Conservation (phyloP, 1,140 invertebrate genomes). For the Maconellicoccus hirsutus region DNA sequence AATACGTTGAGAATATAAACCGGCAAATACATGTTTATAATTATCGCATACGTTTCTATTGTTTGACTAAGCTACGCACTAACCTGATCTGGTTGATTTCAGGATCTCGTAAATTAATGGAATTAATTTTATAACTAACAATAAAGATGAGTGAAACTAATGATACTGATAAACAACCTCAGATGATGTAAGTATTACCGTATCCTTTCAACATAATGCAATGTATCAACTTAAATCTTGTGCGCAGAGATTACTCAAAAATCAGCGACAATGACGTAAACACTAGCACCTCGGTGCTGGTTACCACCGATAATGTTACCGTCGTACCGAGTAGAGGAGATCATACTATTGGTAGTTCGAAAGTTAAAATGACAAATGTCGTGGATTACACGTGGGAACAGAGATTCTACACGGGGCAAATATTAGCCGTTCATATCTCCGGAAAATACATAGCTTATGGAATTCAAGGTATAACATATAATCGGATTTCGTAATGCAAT, state of each 20-base stretch:
- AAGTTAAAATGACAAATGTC: slow-evolving; percentile 79
- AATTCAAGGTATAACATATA: slow-evolving; percentile 36
- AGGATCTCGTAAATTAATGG: neutral
- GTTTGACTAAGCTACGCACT: neutral
- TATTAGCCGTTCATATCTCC: slow-evolving; percentile 77
- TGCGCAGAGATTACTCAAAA: neutral
- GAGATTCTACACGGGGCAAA: slow-evolving; percentile 67
- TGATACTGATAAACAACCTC: neutral
- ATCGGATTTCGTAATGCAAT: neutral
- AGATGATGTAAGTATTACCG: neutral
- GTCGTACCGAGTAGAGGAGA: slow-evolving; percentile 52
- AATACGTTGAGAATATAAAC: too few species aligned
- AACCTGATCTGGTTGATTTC: neutral
- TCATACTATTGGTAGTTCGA: slow-evolving; percentile 65
- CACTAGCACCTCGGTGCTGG: neutral
- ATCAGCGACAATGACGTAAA: neutral
- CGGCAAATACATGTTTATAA: too few species aligned
- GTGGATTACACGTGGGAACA: slow-evolving; percentile 89
- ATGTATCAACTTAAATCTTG: neutral
- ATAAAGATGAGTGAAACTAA: neutral
- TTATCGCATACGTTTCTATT: too few species aligned
- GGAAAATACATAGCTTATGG: slow-evolving; percentile 80
- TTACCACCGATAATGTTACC: neutral
- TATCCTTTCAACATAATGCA: too few species aligned
- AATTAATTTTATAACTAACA: neutral